Percentiles rank a stretch among this genome's conserved stretches.
Evolutionary conservation across 2,888 invertebrate genomes (phyloP).

Genomic region (Creontiades dilutus): DNA sequence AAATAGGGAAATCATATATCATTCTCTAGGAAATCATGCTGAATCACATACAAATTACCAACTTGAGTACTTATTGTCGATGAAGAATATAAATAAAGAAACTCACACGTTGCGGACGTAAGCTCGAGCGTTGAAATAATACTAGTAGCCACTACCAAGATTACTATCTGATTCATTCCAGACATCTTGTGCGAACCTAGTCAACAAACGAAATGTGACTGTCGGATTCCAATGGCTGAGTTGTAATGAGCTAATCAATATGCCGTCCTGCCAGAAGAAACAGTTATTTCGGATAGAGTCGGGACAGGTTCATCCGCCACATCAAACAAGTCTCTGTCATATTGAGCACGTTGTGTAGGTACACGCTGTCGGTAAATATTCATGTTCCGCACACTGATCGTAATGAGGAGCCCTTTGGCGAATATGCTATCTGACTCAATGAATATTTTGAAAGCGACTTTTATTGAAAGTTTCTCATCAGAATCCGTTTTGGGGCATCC

Average conservation of each 20-base stretch:
- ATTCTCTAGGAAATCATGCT: too few species aligned
- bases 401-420: too few species aligned
- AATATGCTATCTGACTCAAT: too few species aligned
- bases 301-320: background rate
- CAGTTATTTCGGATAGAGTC: background rate
- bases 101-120: background rate
- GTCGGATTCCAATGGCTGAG: background rate
- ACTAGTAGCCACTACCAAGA: background rate
- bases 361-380: too few species aligned
- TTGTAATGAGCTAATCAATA: constrained; percentile 1
- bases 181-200: background rate
- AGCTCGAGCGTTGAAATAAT: background rate
- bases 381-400: too few species aligned
- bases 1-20: too few species aligned
- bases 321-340: background rate
- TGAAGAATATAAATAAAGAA: too few species aligned
- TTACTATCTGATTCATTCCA: background rate
- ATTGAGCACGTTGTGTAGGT: background rate
- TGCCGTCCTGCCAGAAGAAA: background rate
- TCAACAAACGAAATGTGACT: background rate
- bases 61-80: too few species aligned
- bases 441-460: too few species aligned
- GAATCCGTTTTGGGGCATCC: too few species aligned
- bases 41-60: too few species aligned
- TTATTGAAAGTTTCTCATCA: too few species aligned